A percentile compares a stretch with the other conserved stretches of the same genome.
phyloP scores from a whole-genome alignment of 2,888 invertebrate species.

The Apotomis turbidana region DNA sequence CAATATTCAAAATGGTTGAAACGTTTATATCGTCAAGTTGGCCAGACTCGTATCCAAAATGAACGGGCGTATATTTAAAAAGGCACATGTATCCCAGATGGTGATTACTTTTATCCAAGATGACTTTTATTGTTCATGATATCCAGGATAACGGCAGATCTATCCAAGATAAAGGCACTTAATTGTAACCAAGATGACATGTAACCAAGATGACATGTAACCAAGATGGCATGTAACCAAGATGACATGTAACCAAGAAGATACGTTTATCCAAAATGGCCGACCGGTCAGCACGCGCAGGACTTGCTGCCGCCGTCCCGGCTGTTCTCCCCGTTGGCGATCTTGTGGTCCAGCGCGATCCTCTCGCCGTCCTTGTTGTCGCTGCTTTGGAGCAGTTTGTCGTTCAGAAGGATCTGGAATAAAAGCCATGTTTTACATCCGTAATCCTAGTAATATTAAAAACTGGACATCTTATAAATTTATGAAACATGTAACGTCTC shows the following conservation, averaged over 20 bases:
- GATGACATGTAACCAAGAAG: background rate
- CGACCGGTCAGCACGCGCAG: conserved; percentile 84
- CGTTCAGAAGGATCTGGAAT: conserved; percentile 89
- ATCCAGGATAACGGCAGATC: too few relatives aligned
- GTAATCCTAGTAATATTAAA: too few relatives aligned
- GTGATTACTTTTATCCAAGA: background rate
- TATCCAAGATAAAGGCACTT: too few relatives aligned
- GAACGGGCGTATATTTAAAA: background rate
- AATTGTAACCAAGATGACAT: background rate
- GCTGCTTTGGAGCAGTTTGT: conserved; percentile 88
- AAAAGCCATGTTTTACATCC: conserved; percentile 9
- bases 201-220: background rate
- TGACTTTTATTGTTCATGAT: background rate
- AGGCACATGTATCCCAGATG: background rate
- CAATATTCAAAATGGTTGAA: too few relatives aligned
- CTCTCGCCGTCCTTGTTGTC: conserved; percentile 88
- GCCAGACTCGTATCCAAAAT: too few relatives aligned
- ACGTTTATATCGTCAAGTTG: too few relatives aligned
- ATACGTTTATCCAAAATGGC: conserved; percentile 11
- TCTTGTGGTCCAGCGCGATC: conserved; percentile 86
- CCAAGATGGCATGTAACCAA: background rate
- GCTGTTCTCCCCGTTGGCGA: conserved; percentile 76
- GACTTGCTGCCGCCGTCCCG: conserved; percentile 75
- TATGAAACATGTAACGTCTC: too few relatives aligned
- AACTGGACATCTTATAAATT: too few relatives aligned